Evolutionary conservation across 2,113 vertebrate species (phyloP).

Genomic region (Caranx melampygus): DNA sequence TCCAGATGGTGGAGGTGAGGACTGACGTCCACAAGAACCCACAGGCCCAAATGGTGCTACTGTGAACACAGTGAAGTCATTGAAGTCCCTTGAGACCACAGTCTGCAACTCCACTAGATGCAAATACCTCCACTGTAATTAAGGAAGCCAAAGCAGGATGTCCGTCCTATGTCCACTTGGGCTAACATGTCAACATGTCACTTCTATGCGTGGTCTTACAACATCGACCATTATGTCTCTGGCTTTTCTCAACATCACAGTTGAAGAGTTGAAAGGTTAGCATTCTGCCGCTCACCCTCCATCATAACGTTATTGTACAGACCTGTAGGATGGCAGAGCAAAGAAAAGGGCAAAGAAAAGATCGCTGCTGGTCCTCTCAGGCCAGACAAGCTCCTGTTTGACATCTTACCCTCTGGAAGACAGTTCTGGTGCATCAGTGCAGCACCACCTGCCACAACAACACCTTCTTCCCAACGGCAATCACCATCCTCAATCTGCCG

Average conservation of each 20-base stretch:
- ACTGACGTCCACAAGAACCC: constrained; percentile 65
- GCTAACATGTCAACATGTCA: constrained; percentile 63
- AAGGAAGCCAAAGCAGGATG: constrained; percentile 66
- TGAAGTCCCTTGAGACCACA: constrained; percentile 65
- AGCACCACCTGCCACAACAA: constrained; percentile 57
- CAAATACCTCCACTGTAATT: constrained; percentile 77
- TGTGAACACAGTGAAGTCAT: constrained; percentile 66
- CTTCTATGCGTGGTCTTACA: constrained; percentile 27
- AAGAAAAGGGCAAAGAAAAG: constrained; percentile 43
- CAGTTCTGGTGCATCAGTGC: constrained; percentile 60
- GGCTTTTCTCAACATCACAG: constrained; percentile 58
- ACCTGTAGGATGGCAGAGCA: constrained; percentile 35
- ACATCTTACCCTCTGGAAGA: constrained; percentile 53
- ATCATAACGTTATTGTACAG: constrained; percentile 13
- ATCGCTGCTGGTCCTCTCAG: constrained; percentile 48
- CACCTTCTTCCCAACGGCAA: constrained; percentile 50
- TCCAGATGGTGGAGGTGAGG: constrained; percentile 74
- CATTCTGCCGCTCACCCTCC: constrained; percentile 16
- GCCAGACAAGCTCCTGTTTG: constrained; percentile 59
- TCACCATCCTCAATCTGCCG: constrained; percentile 57
- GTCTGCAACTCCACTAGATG: constrained; percentile 71
- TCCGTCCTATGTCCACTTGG: constrained; percentile 48
- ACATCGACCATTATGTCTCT: constrained; percentile 55
- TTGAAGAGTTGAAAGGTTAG: constrained; percentile 28
- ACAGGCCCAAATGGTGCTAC: constrained; percentile 53